Evolutionary conservation across 1,140 invertebrate genomes (phyloP).

Genomic region (Ctenoplectra terminalis): DNA sequence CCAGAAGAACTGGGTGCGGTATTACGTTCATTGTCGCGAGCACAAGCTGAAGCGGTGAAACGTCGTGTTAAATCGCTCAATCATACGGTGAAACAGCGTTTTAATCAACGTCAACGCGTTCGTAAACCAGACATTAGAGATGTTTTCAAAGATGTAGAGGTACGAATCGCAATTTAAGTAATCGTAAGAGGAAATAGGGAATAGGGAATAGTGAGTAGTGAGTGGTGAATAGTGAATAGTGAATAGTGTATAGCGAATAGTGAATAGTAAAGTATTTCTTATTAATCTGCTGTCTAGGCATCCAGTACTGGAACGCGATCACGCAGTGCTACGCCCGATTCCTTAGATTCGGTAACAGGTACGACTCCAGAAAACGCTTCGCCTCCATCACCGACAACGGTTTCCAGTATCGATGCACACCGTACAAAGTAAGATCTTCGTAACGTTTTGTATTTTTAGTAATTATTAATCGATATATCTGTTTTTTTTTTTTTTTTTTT

Average conservation of each 20-base stretch:
- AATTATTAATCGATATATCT: too few species aligned
- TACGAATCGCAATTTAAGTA: conserved; percentile 70
- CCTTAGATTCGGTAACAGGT: conserved; percentile 88
- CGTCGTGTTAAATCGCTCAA: conserved; percentile 90
- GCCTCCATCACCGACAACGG: conserved; percentile 82
- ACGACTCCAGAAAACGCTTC: conserved; percentile 81
- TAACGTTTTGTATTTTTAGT: too few species aligned
- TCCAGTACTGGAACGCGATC: conserved; percentile 90
- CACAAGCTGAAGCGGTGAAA: conserved; percentile 90
- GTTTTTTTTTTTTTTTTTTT: too few species aligned
- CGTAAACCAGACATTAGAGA: conserved; percentile 90
- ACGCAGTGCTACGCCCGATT: conserved; percentile 93
- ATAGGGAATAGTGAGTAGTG: too few species aligned
- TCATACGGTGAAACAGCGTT: conserved; percentile 88
- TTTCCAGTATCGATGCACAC: conserved; percentile 69
- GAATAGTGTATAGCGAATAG: too few species aligned
- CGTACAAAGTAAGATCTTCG: conserved; percentile 74
- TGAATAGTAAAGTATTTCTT: not conserved
- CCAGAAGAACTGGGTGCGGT: conserved; percentile 85
- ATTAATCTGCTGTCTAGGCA: conserved; percentile 83
- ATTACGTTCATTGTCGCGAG: conserved; percentile 84
- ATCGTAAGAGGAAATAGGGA: not conserved
- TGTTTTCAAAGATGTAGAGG: conserved; percentile 91
- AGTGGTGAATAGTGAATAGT: too few species aligned
- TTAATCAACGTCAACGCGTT: conserved; percentile 85